Evolutionary conservation across 2,113 vertebrate genomes (phyloP).

Genomic region (Xiphophorus hellerii): DNA sequence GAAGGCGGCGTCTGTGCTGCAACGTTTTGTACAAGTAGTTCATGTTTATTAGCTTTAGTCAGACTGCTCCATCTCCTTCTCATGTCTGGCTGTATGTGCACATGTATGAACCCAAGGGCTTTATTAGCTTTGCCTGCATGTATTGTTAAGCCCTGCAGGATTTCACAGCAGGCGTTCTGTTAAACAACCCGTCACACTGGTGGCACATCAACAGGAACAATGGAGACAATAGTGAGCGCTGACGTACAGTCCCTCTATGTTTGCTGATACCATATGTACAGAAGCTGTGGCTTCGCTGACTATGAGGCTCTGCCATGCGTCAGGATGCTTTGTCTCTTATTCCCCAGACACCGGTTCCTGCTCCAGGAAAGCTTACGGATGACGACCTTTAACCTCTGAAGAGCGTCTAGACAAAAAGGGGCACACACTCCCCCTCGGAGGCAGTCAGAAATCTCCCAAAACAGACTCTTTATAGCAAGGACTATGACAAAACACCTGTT

Average conservation of each 20-base stretch:
- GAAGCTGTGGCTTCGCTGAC: conserved; percentile 37
- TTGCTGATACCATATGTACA: conserved; percentile 65
- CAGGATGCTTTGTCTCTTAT: conserved; percentile 74
- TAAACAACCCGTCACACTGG: conserved; percentile 23
- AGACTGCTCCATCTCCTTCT: not conserved
- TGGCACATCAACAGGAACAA: conserved; percentile 55
- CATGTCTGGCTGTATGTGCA: not conserved
- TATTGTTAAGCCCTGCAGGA: conserved; percentile 11
- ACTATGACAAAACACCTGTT: not conserved
- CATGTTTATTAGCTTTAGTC: not conserved
- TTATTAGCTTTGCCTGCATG: conserved; percentile 20
- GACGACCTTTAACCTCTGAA: conserved; percentile 61
- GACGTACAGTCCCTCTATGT: conserved; percentile 45
- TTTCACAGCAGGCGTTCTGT: conserved; percentile 18
- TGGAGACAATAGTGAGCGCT: conserved; percentile 31
- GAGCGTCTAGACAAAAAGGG: conserved; percentile 54
- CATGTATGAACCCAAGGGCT: not conserved
- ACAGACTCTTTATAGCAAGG: conserved; percentile 18
- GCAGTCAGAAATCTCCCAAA: not conserved
- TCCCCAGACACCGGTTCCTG: conserved; percentile 34
- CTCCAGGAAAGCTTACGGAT: conserved; percentile 39
- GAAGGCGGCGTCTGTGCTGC: not conserved
- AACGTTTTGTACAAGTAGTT: not conserved
- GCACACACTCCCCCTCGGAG: conserved; percentile 22
- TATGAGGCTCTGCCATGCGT: conserved; percentile 67